Evolutionary conservation across 2,113 vertebrate genomes (phyloP).

Genomic region (Bostrychus sinensis): DNA sequence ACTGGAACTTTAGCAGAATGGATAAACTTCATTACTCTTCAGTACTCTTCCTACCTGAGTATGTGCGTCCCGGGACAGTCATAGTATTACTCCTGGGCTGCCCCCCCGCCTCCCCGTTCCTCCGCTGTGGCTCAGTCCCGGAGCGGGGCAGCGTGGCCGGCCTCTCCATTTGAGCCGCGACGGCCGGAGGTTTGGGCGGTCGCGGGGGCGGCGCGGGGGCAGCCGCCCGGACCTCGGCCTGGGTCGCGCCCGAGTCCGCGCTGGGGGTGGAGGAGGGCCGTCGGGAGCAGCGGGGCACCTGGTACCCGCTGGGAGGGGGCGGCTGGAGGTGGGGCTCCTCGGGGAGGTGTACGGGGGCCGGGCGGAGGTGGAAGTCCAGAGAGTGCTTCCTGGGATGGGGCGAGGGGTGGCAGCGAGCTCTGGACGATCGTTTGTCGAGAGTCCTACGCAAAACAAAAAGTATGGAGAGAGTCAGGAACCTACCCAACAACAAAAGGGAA

Average conservation of each 20-base stretch:
- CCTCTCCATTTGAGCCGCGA: slow-evolving; percentile 32
- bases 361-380: slow-evolving; percentile 62
- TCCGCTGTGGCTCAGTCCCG: slow-evolving; percentile 29
- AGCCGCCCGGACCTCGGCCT: slow-evolving; percentile 40
- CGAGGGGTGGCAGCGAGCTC: slow-evolving; percentile 56
- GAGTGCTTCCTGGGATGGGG: slow-evolving; percentile 74
- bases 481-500: neutral
- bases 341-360: slow-evolving; percentile 12
- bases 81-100: slow-evolving; percentile 26
- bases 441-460: neutral
- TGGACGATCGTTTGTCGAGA: slow-evolving; percentile 17
- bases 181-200: slow-evolving; percentile 54
- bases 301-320: slow-evolving; percentile 38
- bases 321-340: neutral
- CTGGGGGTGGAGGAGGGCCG: slow-evolving; percentile 57
- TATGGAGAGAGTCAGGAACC: no score
- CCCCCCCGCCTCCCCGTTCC: slow-evolving; percentile 13
- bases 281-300: slow-evolving; percentile 41
- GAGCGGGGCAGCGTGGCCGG: slow-evolving; percentile 20
- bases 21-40: neutral
- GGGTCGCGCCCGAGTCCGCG: slow-evolving; percentile 45
- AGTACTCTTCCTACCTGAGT: slow-evolving; percentile 35
- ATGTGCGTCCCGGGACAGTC: slow-evolving; percentile 2
- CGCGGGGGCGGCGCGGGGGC: slow-evolving; percentile 62
- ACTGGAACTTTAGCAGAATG: no score